phyloP scores from a whole-genome alignment of 64 coral and sea anemone species.

The Pachyseris speciosa region DNA sequence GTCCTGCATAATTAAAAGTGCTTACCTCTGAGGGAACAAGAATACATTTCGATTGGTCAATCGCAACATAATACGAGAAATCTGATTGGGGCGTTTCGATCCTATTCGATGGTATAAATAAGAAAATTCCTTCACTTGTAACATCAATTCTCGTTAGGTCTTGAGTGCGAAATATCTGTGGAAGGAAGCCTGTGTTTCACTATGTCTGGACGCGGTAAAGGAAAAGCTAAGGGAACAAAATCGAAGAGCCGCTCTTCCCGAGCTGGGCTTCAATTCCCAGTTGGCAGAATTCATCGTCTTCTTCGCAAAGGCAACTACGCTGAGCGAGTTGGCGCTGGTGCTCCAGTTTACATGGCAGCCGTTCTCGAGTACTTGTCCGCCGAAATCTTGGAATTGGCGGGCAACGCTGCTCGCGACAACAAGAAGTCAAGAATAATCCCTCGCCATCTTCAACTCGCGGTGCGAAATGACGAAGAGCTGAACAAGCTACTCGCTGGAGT shows the following conservation, averaged over 20 bases:
- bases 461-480: slow-evolving; percentile 71
- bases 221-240: slow-evolving; percentile 72
- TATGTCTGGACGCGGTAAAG: slow-evolving; percentile 86
- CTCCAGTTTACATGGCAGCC: slow-evolving; percentile 73
- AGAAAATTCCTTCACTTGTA: neutral
- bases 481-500: slow-evolving; percentile 80
- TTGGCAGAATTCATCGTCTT: slow-evolving; percentile 83
- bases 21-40: slow-evolving; percentile 69
- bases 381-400: slow-evolving; percentile 79
- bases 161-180: neutral
- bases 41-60: slow-evolving; percentile 29
- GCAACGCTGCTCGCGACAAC: slow-evolving; percentile 78
- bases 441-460: slow-evolving; percentile 74
- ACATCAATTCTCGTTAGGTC: neutral
- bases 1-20: slow-evolving; percentile 36
- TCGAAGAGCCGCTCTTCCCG: slow-evolving; percentile 73
- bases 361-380: slow-evolving; percentile 80
- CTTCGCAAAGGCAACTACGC: slow-evolving; percentile 79
- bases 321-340: slow-evolving; percentile 66
- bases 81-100: slow-evolving; percentile 87
- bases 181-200: neutral
- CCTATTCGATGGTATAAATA: slow-evolving; percentile 42
- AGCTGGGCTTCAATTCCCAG: slow-evolving; percentile 75
- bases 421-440: slow-evolving; percentile 78
- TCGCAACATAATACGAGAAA: slow-evolving; percentile 21